Conservation (phyloP, 2,888 invertebrate species). For the Lycaena phlaeas region DNA sequence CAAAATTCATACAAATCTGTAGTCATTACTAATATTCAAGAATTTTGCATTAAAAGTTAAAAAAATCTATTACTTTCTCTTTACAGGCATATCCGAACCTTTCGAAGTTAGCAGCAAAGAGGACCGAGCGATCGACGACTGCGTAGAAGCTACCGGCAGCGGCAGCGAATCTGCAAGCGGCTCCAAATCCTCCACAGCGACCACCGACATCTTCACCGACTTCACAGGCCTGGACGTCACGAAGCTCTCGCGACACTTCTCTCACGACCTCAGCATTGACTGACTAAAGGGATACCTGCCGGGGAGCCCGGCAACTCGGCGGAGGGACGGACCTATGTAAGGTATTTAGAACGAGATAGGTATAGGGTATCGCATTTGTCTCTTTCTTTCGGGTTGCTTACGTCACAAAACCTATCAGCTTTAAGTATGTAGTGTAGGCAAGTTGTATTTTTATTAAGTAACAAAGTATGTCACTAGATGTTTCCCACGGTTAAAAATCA, state of each 20-base stretch:
- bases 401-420: too few relatives aligned
- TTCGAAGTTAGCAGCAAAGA: conserved; percentile 63
- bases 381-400: too few relatives aligned
- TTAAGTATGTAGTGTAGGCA: too few relatives aligned
- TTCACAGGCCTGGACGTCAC: conserved; percentile 62
- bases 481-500: too few relatives aligned
- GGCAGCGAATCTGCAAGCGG: conserved; percentile 27
- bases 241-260: conserved; percentile 60
- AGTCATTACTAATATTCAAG: too few relatives aligned
- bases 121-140: conserved; percentile 41
- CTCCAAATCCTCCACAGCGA: conserved; percentile 37
- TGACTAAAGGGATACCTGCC: conserved; percentile 65
- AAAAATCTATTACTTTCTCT: too few relatives aligned
- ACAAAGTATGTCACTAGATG: too few relatives aligned
- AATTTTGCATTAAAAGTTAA: too few relatives aligned
- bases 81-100: conserved; percentile 59
- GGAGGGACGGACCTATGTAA: conserved; percentile 18
- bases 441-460: too few relatives aligned
- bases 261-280: conserved; percentile 65
- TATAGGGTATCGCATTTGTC: too few relatives aligned
- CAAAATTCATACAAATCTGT: too few relatives aligned
- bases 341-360: too few relatives aligned
- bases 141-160: conserved; percentile 38
- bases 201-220: conserved; percentile 58
- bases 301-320: conserved; percentile 45